phyloP scores from a whole-genome alignment of 2,888 invertebrate species.

The Gasteruption jaculator region DNA sequence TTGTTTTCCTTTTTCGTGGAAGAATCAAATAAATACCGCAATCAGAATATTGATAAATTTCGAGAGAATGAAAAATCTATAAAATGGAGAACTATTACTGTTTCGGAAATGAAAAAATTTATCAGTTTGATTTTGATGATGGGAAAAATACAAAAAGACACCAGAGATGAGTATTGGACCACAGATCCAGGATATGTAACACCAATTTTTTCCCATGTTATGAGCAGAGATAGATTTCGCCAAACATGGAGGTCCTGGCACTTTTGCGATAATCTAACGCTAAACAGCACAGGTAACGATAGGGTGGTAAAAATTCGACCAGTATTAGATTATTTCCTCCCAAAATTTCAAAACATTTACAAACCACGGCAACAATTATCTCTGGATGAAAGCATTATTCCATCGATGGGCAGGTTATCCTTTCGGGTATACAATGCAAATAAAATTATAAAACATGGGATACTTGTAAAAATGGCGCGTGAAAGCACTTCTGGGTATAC shows the following conservation, averaged over 20 bases:
- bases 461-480: slow-evolving; percentile 22
- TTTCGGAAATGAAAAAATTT: slow-evolving; percentile 17
- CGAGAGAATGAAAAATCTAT: too few species aligned
- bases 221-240: slow-evolving; percentile 16
- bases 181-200: slow-evolving; percentile 16
- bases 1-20: too few species aligned
- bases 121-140: slow-evolving; percentile 18
- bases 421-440: slow-evolving; percentile 24
- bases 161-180: slow-evolving; percentile 19
- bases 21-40: too few species aligned
- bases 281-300: slow-evolving; percentile 8
- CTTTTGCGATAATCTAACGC: slow-evolving; percentile 18
- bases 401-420: slow-evolving; percentile 23
- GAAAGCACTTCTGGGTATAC: slow-evolving; percentile 26
- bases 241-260: slow-evolving; percentile 18
- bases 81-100: slow-evolving; percentile 15
- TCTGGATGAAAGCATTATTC: slow-evolving; percentile 25
- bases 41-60: too few species aligned
- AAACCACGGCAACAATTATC: slow-evolving; percentile 20
- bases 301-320: slow-evolving; percentile 17
- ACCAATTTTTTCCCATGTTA: slow-evolving; percentile 16
- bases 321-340: slow-evolving; percentile 14
- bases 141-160: slow-evolving; percentile 16
- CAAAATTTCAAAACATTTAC: slow-evolving; percentile 20
- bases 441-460: slow-evolving; percentile 25